A percentile compares a stretch with the other conserved stretches of the same genome.
phyloP scores from a whole-genome alignment of 2,113 vertebrate genomes.

The Steatornis caripensis region DNA sequence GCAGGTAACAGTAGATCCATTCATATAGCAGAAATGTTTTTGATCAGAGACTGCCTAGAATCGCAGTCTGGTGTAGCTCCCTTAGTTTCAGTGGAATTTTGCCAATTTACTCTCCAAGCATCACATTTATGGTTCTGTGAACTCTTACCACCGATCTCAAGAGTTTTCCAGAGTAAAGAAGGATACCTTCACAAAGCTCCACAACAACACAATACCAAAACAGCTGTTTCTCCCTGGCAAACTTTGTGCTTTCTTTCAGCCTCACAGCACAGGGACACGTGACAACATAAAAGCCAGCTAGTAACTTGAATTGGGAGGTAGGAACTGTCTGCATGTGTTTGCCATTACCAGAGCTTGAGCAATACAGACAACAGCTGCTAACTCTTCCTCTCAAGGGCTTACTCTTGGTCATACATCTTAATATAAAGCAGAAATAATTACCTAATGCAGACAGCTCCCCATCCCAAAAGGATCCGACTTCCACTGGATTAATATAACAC shows the following conservation, averaged over 20 bases:
- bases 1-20: background rate
- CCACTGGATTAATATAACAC: background rate
- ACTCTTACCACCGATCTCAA: background rate
- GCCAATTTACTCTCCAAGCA: background rate
- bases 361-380: background rate
- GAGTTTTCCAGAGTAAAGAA: background rate
- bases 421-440: background rate
- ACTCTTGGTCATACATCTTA: background rate
- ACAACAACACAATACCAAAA: background rate
- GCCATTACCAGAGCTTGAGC: background rate
- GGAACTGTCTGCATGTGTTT: background rate
- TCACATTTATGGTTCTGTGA: background rate
- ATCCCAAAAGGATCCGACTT: background rate
- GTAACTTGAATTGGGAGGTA: background rate
- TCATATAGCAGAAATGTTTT: background rate
- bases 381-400: background rate
- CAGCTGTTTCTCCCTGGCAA: background rate
- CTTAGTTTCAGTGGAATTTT: background rate
- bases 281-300: background rate
- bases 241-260: background rate
- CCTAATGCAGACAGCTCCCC: background rate
- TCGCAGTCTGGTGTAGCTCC: background rate
- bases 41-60: background rate
- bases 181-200: background rate
- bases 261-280: background rate